Evolutionary conservation across 2,797 vertebrate genomes (phyloP).

Genomic region (Xerus rutilus): DNA sequence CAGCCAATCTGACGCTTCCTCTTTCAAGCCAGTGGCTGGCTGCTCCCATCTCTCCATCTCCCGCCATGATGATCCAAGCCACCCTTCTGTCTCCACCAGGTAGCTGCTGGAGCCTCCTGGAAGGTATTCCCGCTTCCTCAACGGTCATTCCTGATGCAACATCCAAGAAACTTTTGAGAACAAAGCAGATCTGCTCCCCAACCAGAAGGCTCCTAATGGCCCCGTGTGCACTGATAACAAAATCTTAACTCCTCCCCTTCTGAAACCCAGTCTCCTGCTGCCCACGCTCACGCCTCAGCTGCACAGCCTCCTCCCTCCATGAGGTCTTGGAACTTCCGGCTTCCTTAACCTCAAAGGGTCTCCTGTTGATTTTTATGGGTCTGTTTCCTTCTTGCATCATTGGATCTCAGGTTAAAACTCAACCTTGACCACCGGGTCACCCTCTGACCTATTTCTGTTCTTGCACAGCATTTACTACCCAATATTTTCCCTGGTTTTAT

Average conservation of each 20-base stretch:
- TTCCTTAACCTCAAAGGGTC: neutral
- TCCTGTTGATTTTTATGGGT: neutral
- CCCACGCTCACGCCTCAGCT: no score
- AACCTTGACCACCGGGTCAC: neutral
- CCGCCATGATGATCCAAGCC: no score
- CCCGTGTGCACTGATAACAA: neutral
- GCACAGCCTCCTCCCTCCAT: accelerated
- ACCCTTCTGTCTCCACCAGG: no score
- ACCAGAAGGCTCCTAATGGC: neutral
- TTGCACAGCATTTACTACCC: neutral
- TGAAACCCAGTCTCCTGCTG: neutral
- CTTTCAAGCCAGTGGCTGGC: neutral
- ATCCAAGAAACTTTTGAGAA: neutral
- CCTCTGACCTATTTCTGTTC: neutral
- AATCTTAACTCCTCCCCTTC: neutral
- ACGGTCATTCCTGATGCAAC: neutral
- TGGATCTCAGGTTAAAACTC: neutral
- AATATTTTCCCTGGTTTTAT: neutral
- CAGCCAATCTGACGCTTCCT: neutral
- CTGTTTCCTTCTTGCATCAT: neutral
- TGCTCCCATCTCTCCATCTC: neutral
- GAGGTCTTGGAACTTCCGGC: accelerated
- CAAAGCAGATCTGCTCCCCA: neutral
- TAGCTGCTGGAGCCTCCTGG: accelerated
- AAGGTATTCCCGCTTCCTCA: neutral